phyloP scores from a whole-genome alignment of 2,888 invertebrate genomes.

The Pachymerium ferrugineum region DNA sequence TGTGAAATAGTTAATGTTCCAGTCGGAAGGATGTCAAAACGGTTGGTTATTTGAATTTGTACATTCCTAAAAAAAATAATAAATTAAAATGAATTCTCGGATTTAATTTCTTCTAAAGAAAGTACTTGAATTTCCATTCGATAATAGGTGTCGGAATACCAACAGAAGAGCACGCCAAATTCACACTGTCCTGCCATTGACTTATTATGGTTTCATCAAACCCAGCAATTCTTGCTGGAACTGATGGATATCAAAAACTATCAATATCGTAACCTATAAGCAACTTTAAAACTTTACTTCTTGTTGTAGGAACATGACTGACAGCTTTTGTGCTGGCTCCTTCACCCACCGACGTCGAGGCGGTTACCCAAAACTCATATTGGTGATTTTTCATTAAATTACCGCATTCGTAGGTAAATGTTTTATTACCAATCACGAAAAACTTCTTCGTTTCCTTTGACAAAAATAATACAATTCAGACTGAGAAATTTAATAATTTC shows the following conservation, averaged over 20 bases:
- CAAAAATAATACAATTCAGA: background rate
- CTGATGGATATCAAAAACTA: background rate
- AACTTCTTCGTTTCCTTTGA: slow-evolving; percentile 35
- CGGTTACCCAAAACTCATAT: slow-evolving; percentile 45
- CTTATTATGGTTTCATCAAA: slow-evolving; percentile 33
- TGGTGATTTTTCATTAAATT: slow-evolving; percentile 41
- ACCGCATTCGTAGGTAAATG: slow-evolving; percentile 39
- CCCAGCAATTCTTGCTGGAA: slow-evolving; percentile 35
- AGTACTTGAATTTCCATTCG: slow-evolving; percentile 36
- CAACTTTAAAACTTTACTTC: slow-evolving; percentile 40
- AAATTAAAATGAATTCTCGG: too few relatives aligned
- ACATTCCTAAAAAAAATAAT: background rate
- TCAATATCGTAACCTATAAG: background rate
- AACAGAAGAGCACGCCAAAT: slow-evolving; percentile 34
- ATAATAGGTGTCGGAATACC: slow-evolving; percentile 34
- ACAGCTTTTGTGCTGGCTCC: slow-evolving; percentile 43
- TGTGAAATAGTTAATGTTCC: slow-evolving; percentile 41
- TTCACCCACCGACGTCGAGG: slow-evolving; percentile 45
- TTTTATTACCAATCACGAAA: slow-evolving; percentile 36
- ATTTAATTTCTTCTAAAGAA: too few relatives aligned
- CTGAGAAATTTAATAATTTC: too few relatives aligned
- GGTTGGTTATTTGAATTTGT: background rate
- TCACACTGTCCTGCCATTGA: slow-evolving; percentile 35
- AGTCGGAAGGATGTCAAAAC: background rate
- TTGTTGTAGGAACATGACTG: slow-evolving; percentile 41